Evolutionary conservation across 2,113 vertebrate genomes (phyloP), one percentile per base, ranked within the genome.

Genomic region (Vanacampus margaritifer): DNA sequence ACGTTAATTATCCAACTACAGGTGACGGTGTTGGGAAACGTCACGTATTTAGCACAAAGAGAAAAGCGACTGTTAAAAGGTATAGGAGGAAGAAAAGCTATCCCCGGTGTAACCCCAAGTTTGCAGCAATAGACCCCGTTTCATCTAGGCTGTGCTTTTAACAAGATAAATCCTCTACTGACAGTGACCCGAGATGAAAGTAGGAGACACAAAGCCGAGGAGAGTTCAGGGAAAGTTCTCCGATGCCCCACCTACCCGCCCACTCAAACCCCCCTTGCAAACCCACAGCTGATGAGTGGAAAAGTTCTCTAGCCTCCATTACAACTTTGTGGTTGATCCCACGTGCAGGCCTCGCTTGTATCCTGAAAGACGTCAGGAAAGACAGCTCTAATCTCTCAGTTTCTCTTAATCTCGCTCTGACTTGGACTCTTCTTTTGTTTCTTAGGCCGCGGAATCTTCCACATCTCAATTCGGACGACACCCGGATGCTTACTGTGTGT

Each of bases 161-260:
- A 82, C 54, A 58, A 79, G 87, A 85, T 89, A 88, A 90, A 87
- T 65, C 89, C 86, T 79, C 73, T 4, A 72, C 83, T 90, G 86
- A 87, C 88, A 84, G 82, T 90, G 89, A 90, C 90, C 90, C 16
- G 65, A 89, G 86, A 90, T 91, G 86, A 91, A 91, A 91, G 90
- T 6, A 48, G 36, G 72, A 86, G 81, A 69, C 78, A 23, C 60
- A 89, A 89, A 91, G 85, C 86, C 73, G 5, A 56, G 35, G 0
- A 64, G 81, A 84, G 90, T 91, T 91, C 90, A 91, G 79, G 85
- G 85, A 87, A 89, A 91, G 90, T 91, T 91, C 88, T 73, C 32
- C 46, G 43, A 50, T 9, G 35, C 68, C 51, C 62, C 74, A 78
- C 79, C 82, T 68, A 71, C 84, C 71, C 81, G 63, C 79, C 72